These are phyloP conservation scores for Formica selysi DNA, from an alignment of 1,140 invertebrate species.

Conservation along the genomic window DNA sequence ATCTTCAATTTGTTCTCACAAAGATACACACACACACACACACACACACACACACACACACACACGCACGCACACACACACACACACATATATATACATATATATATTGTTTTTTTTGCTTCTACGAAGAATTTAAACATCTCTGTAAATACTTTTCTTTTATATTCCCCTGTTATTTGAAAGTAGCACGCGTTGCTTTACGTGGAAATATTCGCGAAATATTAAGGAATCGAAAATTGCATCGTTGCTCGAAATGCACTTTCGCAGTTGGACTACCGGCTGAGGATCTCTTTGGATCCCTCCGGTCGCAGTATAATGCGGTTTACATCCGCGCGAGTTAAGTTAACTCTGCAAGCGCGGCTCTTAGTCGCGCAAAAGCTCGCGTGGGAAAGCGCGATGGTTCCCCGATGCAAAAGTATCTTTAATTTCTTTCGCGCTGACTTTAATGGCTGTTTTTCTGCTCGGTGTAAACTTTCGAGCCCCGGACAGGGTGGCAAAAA, in stretches of 20 bases:
- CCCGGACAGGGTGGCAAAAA: slow-evolving; percentile 43
- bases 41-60: no score
- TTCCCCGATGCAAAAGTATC: slow-evolving; percentile 61
- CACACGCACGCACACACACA: neutral
- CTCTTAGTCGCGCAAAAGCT: slow-evolving; percentile 58
- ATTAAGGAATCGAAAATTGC: slow-evolving; percentile 26
- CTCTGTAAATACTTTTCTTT: neutral
- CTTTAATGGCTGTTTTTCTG: slow-evolving; percentile 62
- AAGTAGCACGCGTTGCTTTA: neutral
- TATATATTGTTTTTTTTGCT: neutral
- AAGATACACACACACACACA: neutral
- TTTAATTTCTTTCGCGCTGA: slow-evolving; percentile 61
- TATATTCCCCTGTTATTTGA: neutral
- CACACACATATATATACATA: neutral
- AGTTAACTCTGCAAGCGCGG: slow-evolving; percentile 58
- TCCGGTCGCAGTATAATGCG: slow-evolving; percentile 40
- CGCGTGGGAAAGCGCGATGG: slow-evolving; percentile 58
- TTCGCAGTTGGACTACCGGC: neutral
- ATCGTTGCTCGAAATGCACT: slow-evolving; percentile 19
- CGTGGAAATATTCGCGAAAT: neutral
- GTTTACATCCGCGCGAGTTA: slow-evolving; percentile 56
- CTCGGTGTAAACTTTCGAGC: slow-evolving; percentile 45
- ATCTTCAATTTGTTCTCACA: slow-evolving; percentile 33
- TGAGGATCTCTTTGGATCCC: neutral
- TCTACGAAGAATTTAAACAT: no score